Percentiles rank a stretch among this genome's conserved stretches.
phyloP scores from a whole-genome alignment of 2,113 vertebrate genomes.

The Trogon surrucura region DNA sequence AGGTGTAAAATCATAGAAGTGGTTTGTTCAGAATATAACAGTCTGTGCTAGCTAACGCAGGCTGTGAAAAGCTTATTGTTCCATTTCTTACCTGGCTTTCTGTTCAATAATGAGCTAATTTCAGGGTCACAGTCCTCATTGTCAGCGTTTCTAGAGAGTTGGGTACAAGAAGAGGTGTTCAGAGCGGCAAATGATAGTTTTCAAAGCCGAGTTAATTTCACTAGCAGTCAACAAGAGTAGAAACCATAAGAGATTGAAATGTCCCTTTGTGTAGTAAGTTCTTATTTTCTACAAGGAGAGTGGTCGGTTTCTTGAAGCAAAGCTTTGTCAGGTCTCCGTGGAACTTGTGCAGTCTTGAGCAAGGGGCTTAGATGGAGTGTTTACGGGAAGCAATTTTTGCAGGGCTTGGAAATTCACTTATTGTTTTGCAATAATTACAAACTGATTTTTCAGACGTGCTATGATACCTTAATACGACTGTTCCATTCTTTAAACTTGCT shows the following conservation, averaged over 20 bases:
- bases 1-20: not conserved
- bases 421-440: not conserved
- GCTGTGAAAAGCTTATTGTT: accelerated
- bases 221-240: not conserved
- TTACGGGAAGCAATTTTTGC: not conserved
- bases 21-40: not conserved
- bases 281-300: not conserved
- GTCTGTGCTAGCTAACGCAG: not conserved
- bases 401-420: not conserved
- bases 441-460: not conserved
- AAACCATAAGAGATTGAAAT: not conserved
- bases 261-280: not conserved
- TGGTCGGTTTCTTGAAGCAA: not conserved
- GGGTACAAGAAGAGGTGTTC: not conserved
- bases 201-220: not conserved
- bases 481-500: not conserved
- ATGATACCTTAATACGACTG: not conserved
- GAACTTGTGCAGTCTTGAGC: not conserved
- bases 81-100: not conserved
- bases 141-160: not conserved
- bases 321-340: not conserved
- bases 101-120: not conserved
- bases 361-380: not conserved
- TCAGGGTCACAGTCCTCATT: not conserved
- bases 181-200: not conserved